phyloP scores from a whole-genome alignment of 2,888 invertebrate genomes.

The Spisula solida region DNA sequence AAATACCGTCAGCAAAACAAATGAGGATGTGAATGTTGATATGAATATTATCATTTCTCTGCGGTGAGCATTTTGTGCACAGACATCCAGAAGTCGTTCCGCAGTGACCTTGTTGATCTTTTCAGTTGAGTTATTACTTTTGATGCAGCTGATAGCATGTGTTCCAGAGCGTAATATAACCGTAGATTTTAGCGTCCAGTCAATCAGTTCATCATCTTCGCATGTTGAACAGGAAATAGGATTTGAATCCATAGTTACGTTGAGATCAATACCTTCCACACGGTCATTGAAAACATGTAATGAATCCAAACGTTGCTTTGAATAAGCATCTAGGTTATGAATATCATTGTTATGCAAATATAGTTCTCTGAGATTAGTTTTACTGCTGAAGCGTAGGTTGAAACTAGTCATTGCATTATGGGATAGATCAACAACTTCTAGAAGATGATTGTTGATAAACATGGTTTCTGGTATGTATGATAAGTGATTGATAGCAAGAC shows the following conservation, averaged over 20 bases:
- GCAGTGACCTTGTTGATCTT: not conserved
- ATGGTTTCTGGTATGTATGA: not conserved
- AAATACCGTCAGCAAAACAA: not conserved
- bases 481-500: not conserved
- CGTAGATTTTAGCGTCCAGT: not conserved
- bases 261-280: not conserved
- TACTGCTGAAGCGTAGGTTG: not conserved
- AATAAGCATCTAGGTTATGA: not conserved
- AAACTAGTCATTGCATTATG: not conserved
- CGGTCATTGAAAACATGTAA: not conserved
- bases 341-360: conserved; percentile 6
- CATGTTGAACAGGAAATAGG: not conserved
- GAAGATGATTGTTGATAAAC: not conserved
- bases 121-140: not conserved
- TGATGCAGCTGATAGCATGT: not conserved
- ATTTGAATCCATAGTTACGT: conserved; percentile 13
- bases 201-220: not conserved
- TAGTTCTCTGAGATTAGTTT: not conserved
- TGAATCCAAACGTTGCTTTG: not conserved
- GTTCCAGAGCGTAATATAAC: not conserved
- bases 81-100: not conserved
- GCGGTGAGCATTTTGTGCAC: not conserved
- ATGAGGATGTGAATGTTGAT: not conserved
- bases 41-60: not conserved
- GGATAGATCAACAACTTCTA: not conserved